Evolutionary conservation across 2,113 vertebrate genomes (phyloP).

Genomic region (Synchiropus splendidus): DNA sequence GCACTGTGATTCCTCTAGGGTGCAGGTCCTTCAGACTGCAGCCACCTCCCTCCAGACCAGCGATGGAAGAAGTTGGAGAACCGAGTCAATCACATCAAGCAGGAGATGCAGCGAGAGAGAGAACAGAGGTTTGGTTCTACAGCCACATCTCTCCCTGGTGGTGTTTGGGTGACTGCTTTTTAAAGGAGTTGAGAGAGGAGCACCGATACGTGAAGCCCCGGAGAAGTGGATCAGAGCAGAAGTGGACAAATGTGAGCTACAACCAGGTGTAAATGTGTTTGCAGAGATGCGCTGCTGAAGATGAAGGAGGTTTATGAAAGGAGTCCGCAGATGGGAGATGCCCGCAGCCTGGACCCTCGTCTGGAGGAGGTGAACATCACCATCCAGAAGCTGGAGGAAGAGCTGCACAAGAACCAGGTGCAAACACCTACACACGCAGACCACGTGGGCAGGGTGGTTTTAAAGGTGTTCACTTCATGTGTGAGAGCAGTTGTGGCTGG

Average conservation of each 20-base stretch:
- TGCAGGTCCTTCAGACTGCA: conserved; percentile 84
- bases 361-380: conserved; percentile 80
- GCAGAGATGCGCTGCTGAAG: conserved; percentile 87
- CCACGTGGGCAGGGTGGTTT: neutral
- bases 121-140: conserved; percentile 76
- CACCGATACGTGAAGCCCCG: neutral
- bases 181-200: neutral
- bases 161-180: neutral
- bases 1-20: conserved; percentile 62
- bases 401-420: conserved; percentile 80
- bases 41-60: conserved; percentile 90
- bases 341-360: conserved; percentile 78
- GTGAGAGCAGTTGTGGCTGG: conserved; percentile 78
- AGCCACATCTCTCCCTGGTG: neutral
- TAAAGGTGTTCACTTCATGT: neutral
- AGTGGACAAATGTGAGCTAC: no score
- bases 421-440: neutral
- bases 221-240: neutral
- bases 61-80: conserved; percentile 87
- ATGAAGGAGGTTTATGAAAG: conserved; percentile 92
- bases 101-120: conserved; percentile 84
- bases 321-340: conserved; percentile 91
- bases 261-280: neutral
- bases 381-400: conserved; percentile 78
- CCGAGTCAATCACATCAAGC: conserved; percentile 82